Evolutionary conservation across 2,888 invertebrate genomes (phyloP), one percentile per base, ranked within the genome.

Genomic region (Lepeophtheirus nordmannii): DNA sequence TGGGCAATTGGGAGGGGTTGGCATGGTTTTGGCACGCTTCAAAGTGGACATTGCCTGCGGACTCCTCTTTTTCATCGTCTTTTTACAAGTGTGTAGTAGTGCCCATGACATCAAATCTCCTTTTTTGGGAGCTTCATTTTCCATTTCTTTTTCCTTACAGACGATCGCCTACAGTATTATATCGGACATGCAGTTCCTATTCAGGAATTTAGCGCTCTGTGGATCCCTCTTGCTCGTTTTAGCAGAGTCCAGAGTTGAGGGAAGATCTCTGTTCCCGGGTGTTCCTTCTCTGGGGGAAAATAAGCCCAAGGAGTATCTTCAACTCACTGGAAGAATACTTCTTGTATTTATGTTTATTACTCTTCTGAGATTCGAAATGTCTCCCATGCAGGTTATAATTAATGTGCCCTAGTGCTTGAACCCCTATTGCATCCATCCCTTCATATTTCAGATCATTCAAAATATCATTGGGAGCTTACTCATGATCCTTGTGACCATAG

Each of bases 281-380:
- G 89, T 91, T 67, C 91, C 90, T 61, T 83, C 85, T 9, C 77
- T 91, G 65, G 89, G 89, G 65, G 97, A 98, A 72, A 96, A 93
- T 78, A 91, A 90, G 74, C 97, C 94, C 66, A 96, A 96, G 79
- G 91, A 89, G 72, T 91, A 94, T 76, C 81, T 98, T 75, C 69
- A 69, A 79, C 81, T 99, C 41, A 90, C 92, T 66, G 98, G 98
- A 46, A 83, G 98, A 71, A 83, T 97, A 70, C 82, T 98, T 66
- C 81, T 99, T 67, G 94, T 97, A 30, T 94, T 98, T 77, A 99
- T 99, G 98, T 98, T 98, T 77, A 83, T 96, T 73, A 97, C 97
- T 11, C 80, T 98, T 66, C 83, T 98, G 69, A 83, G 94, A 73
- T 89, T 97, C 74, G 97, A 98, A 76, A 78, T 89, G 69, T 87